A percentile compares a stretch with the other conserved stretches of the same genome.
Evolutionary conservation across 2,113 vertebrate genomes (phyloP).

Genomic region (Nycticebus coucang): DNA sequence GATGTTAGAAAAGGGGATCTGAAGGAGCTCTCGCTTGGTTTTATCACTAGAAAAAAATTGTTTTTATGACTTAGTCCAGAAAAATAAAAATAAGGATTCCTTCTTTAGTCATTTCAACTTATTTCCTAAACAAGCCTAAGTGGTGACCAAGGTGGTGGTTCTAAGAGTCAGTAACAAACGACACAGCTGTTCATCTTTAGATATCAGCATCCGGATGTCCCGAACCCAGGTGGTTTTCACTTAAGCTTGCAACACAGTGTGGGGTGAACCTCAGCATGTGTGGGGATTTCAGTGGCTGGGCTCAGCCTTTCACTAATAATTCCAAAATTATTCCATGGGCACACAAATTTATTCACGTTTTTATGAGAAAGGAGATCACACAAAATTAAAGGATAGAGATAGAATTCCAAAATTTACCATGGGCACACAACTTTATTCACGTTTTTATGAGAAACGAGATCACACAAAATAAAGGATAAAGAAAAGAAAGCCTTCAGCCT

Average conservation of each 20-base stretch:
- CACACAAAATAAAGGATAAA: neutral
- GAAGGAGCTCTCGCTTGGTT: neutral
- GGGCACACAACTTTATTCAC: neutral
- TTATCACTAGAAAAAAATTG: neutral
- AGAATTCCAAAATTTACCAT: neutral
- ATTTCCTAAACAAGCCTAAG: neutral
- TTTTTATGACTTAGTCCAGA: neutral
- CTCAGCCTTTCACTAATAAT: neutral
- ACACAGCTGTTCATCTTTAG: neutral
- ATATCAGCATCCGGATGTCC: neutral
- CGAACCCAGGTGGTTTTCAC: neutral
- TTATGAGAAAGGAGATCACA: neutral
- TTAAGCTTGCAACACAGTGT: neutral
- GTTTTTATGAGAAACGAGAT: neutral
- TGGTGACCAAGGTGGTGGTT: neutral
- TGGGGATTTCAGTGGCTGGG: neutral
- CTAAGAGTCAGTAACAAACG: neutral
- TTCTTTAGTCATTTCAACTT: constrained; percentile 6
- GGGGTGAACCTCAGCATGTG: too few species aligned
- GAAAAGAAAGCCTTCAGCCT: constrained; percentile 2
- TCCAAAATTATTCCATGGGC: neutral
- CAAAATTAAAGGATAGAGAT: too few species aligned
- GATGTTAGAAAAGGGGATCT: neutral
- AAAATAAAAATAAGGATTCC: neutral
- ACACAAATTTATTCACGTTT: neutral